Percentiles rank a stretch among this genome's conserved stretches.
Conservation (phyloP, 2,888 invertebrate genomes). For the Drosophila macrothrix region DNA sequence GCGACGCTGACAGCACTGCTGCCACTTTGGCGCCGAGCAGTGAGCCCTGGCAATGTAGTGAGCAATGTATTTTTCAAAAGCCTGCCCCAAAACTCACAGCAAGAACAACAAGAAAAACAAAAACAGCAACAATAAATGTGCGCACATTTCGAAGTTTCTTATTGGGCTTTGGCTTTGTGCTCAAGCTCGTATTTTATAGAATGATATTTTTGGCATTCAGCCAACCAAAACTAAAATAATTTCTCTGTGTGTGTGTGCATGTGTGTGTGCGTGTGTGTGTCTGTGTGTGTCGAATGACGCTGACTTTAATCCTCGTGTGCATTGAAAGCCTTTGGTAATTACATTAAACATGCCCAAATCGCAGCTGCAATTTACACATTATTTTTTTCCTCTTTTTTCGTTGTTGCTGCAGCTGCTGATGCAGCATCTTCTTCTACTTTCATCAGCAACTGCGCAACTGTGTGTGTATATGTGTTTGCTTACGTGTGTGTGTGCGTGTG, state of each 20-base stretch:
- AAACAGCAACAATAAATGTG: conserved; percentile 13
- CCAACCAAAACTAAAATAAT: conserved; percentile 37
- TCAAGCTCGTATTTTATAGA: conserved; percentile 79
- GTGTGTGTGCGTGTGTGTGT: conserved; percentile 13
- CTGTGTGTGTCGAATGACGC: conserved; percentile 35
- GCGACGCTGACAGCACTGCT: conserved; percentile 57
- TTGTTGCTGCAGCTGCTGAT: not conserved
- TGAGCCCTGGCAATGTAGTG: conserved; percentile 27
- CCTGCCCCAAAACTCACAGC: conserved; percentile 27
- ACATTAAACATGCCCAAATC: conserved; percentile 80
- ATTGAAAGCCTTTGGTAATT: conserved; percentile 80
- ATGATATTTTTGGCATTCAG: conserved; percentile 77
- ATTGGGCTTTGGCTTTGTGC: conserved; percentile 75
- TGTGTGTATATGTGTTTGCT: not conserved
- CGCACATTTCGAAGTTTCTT: conserved; percentile 72
- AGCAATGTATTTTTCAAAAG: conserved; percentile 65
- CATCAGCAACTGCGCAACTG: conserved; percentile 12
- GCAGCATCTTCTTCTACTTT: not conserved
- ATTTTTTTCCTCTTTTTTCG: not conserved
- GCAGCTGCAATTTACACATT: conserved; percentile 78
- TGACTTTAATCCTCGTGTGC: conserved; percentile 66
- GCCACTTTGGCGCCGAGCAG: conserved; percentile 50
- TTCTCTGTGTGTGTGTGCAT: not conserved
- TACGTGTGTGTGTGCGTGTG: conserved; percentile 41
- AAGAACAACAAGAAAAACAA: not conserved